Conservation (phyloP, 2,888 invertebrate species). For the Temnothorax ravouxi region DNA sequence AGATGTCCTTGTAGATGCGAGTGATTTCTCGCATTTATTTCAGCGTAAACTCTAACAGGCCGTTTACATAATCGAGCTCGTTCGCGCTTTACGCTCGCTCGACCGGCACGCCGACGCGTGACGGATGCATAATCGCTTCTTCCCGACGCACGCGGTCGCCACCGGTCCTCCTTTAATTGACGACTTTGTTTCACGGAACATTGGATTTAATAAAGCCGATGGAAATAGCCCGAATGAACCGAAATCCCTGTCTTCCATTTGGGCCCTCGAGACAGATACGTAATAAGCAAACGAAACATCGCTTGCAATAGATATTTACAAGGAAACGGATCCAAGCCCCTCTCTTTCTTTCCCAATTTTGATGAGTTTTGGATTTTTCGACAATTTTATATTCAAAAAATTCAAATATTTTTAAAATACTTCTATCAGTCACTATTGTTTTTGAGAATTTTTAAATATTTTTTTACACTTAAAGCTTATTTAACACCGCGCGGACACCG, state of each 20-base stretch:
- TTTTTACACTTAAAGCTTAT: neutral
- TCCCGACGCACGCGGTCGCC: neutral
- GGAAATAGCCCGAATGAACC: constrained; percentile 21
- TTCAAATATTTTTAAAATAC: neutral
- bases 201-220: constrained; percentile 34
- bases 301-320: neutral
- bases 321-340: neutral
- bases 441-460: neutral
- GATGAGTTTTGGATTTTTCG: neutral
- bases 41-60: neutral
- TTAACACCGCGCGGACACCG: too few species aligned
- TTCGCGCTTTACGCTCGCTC: constrained; percentile 30
- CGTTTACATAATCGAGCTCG: constrained; percentile 35
- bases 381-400: neutral
- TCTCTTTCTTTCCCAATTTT: neutral
- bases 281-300: neutral
- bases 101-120: constrained; percentile 16
- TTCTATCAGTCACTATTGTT: neutral
- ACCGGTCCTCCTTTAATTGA: constrained; percentile 9
- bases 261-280: neutral
- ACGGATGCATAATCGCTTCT: constrained; percentile 7
- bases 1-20: neutral
- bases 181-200: constrained; percentile 24
- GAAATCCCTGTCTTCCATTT: neutral
- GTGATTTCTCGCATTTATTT: constrained; percentile 27